Evolutionary conservation across 2,797 vertebrate species (phyloP).

Genomic region (Takifugu rubripes): DNA sequence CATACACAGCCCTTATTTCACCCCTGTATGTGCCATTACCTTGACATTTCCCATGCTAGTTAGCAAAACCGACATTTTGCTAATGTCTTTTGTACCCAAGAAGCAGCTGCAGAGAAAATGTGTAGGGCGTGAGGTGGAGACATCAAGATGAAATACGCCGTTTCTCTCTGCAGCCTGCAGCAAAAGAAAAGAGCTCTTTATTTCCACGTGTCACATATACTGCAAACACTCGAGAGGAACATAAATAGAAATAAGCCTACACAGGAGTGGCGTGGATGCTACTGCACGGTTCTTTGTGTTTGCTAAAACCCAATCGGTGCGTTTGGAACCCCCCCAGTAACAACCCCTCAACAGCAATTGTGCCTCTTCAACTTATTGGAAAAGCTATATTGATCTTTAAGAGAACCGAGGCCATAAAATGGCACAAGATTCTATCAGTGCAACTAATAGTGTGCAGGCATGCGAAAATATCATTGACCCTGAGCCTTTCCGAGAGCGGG

Average conservation of each 20-base stretch:
- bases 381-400: constrained; percentile 35
- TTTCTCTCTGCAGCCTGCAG: too few species aligned
- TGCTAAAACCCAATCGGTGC: too few species aligned
- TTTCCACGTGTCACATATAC: too few species aligned
- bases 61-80: constrained; percentile 18
- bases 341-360: constrained; percentile 33
- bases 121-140: neutral
- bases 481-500: constrained; percentile 10
- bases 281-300: too few species aligned
- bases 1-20: neutral
- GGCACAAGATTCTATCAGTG: constrained; percentile 33
- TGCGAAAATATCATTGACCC: constrained; percentile 34
- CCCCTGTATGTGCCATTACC: neutral
- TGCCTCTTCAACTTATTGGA: constrained; percentile 26
- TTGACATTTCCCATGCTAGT: constrained; percentile 16
- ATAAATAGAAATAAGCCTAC: too few species aligned
- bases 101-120: constrained; percentile 1
- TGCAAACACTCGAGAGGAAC: too few species aligned
- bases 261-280: too few species aligned
- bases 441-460: constrained; percentile 42
- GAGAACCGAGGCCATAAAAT: constrained; percentile 30
- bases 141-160: neutral
- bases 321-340: constrained; percentile 34
- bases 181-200: too few species aligned
- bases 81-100: constrained; percentile 14